Percentiles rank a stretch among this genome's conserved stretches.
Conservation (phyloP, 1,140 invertebrate species). For the Ptiloglossa arizonensis region DNA sequence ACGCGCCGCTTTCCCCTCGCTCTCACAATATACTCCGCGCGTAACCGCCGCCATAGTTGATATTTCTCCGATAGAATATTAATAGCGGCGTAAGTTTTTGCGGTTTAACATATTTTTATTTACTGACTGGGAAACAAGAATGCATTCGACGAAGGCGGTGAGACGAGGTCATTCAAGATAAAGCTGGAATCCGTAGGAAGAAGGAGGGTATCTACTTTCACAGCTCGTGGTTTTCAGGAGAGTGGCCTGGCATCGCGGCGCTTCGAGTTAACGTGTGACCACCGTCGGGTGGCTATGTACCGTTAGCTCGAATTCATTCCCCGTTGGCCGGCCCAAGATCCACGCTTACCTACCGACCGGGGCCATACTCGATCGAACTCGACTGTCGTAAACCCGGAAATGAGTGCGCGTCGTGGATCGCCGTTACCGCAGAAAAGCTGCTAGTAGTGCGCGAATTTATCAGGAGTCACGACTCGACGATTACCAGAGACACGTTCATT, state of each 20-base stretch:
- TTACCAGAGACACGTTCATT: slow-evolving; percentile 46
- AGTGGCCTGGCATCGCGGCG: slow-evolving; percentile 53
- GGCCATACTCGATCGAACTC: slow-evolving; percentile 57
- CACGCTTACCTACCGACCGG: slow-evolving; percentile 61
- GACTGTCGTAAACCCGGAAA: slow-evolving; percentile 66
- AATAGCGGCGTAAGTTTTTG: slow-evolving; percentile 43
- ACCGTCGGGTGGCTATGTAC: slow-evolving; percentile 66
- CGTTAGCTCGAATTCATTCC: slow-evolving; percentile 71
- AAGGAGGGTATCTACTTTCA: slow-evolving; percentile 50
- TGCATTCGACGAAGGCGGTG: slow-evolving; percentile 33
- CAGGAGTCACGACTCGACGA: slow-evolving; percentile 57
- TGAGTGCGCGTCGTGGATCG: slow-evolving; percentile 47
- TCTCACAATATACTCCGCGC: slow-evolving; percentile 43
- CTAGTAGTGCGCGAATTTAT: slow-evolving; percentile 56
- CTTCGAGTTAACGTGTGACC: slow-evolving; percentile 58
- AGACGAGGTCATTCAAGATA: slow-evolving; percentile 26
- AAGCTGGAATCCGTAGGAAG: slow-evolving; percentile 26
- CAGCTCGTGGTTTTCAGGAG: slow-evolving; percentile 49
- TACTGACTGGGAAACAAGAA: slow-evolving; percentile 25
- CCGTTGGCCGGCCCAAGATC: slow-evolving; percentile 57
- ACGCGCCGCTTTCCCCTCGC: slow-evolving; percentile 59
- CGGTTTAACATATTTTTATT: slow-evolving; percentile 39
- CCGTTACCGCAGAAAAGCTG: slow-evolving; percentile 26
- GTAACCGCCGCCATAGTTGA: slow-evolving; percentile 67
- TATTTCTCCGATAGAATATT: slow-evolving; percentile 61